Percentiles rank a stretch among this genome's conserved stretches.
These are phyloP conservation scores for Coelinius sp. DNA, from an alignment of 2,888 invertebrate species.

Conservation along the genomic window DNA sequence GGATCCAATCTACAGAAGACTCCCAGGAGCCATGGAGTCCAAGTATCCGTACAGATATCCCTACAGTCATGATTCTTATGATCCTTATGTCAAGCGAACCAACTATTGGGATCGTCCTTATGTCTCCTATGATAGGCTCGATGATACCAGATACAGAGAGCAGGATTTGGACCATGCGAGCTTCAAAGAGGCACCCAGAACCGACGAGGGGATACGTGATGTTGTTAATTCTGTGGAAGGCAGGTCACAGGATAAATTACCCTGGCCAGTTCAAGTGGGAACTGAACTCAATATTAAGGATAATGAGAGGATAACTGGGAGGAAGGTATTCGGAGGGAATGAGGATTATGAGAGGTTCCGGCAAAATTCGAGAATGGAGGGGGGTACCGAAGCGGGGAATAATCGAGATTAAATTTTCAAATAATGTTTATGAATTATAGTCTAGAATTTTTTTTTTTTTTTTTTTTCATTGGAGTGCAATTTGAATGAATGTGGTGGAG, in stretches of 20 bases:
- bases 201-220: conserved; percentile 45
- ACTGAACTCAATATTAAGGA: conserved; percentile 66
- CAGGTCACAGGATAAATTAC: conserved; percentile 49
- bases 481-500: conserved; percentile 15
- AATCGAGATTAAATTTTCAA: conserved; percentile 22
- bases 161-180: conserved; percentile 52
- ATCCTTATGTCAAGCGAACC: conserved; percentile 59
- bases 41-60: conserved; percentile 57
- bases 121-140: conserved; percentile 46
- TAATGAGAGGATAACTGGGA: conserved; percentile 62
- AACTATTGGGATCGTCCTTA: conserved; percentile 54
- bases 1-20: conserved; percentile 51
- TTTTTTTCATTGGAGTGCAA: background rate
- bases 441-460: background rate
- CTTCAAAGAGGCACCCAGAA: conserved; percentile 44
- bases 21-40: conserved; percentile 54
- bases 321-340: conserved; percentile 62
- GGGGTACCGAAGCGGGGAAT: background rate
- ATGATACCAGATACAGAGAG: conserved; percentile 48
- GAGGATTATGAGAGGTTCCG: conserved; percentile 60
- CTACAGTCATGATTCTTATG: conserved; percentile 53
- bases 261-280: conserved; percentile 65
- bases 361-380: conserved; percentile 22
- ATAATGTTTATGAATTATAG: background rate
- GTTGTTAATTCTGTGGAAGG: conserved; percentile 42